phyloP scores from a whole-genome alignment of 2,113 vertebrate genomes.

The Oxyura jamaicensis region DNA sequence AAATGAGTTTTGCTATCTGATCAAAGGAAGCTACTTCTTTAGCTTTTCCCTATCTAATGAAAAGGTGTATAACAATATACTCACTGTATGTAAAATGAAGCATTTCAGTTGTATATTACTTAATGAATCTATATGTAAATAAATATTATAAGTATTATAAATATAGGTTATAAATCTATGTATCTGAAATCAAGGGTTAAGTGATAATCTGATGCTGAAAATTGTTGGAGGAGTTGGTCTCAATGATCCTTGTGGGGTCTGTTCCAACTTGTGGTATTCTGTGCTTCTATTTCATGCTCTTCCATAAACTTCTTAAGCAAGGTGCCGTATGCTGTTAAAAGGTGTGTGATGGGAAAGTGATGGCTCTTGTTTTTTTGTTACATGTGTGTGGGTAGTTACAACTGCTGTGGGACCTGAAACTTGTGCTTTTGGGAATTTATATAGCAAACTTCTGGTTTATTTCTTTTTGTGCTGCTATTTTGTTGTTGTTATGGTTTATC shows the following conservation, averaged over 20 bases:
- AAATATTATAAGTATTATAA: too few relatives aligned
- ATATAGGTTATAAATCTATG: neutral
- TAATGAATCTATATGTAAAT: neutral
- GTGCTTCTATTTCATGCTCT: neutral
- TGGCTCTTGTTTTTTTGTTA: neutral
- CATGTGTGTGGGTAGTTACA: neutral
- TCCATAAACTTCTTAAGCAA: neutral
- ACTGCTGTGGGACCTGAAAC: neutral
- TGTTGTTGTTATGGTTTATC: constrained; percentile 20
- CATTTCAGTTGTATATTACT: neutral
- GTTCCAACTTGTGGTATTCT: neutral
- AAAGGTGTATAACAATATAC: neutral
- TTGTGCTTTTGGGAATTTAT: neutral
- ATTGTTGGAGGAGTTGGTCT: neutral
- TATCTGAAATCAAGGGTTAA: neutral
- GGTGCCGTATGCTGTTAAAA: neutral
- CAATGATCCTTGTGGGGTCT: neutral
- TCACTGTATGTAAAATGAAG: neutral
- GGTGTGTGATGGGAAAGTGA: rapidly evolving
- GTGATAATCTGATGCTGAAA: neutral
- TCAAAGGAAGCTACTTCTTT: neutral
- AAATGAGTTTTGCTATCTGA: neutral
- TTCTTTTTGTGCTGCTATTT: constrained; percentile 27
- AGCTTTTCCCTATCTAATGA: neutral
- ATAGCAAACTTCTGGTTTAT: neutral